A percentile compares a stretch with the other conserved stretches of the same genome.
These are phyloP conservation scores for Oscheius myriophilus DNA, from an alignment of 2,888 invertebrate species.

Conservation along the genomic window DNA sequence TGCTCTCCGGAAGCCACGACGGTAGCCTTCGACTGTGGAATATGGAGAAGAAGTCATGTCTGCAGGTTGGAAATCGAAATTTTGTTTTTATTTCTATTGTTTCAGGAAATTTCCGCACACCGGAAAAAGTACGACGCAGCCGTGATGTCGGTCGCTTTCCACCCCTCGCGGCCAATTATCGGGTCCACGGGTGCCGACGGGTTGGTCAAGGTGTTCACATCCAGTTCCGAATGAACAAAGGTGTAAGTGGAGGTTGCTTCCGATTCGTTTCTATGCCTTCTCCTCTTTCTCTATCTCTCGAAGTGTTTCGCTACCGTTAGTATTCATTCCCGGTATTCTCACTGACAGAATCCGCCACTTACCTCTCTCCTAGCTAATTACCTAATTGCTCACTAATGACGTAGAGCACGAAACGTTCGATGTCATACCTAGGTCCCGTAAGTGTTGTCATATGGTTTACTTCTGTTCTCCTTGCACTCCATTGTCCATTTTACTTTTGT, in stretches of 20 bases:
- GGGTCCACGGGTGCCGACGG: constrained; percentile 99
- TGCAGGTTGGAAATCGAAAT: constrained; percentile 77
- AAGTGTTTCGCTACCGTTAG: not conserved
- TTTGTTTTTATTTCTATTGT: not conserved
- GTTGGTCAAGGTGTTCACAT: constrained; percentile 85
- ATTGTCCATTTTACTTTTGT: too few relatives aligned
- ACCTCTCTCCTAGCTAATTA: too few relatives aligned
- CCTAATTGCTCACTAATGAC: too few relatives aligned
- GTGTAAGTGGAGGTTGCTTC: constrained; percentile 11
- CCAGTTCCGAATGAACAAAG: constrained; percentile 23
- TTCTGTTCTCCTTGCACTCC: too few relatives aligned
- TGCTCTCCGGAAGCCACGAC: constrained; percentile 86
- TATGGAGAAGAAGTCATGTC: constrained; percentile 92
- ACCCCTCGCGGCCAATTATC: constrained; percentile 96
- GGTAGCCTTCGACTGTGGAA: constrained; percentile 77
- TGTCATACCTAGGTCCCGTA: too few relatives aligned
- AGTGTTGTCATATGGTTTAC: too few relatives aligned
- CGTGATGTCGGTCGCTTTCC: constrained; percentile 98
- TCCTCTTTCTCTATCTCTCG: constrained; percentile 3
- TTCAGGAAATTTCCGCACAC: constrained; percentile 92
- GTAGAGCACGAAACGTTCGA: too few relatives aligned
- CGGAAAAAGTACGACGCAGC: constrained; percentile 99
- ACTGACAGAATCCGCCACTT: too few relatives aligned
- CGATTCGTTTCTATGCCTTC: constrained; percentile 4
- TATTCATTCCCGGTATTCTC: constrained; percentile 27